Evolutionary conservation across 2,888 invertebrate genomes (phyloP).

Genomic region (Hemaris fuciformis): DNA sequence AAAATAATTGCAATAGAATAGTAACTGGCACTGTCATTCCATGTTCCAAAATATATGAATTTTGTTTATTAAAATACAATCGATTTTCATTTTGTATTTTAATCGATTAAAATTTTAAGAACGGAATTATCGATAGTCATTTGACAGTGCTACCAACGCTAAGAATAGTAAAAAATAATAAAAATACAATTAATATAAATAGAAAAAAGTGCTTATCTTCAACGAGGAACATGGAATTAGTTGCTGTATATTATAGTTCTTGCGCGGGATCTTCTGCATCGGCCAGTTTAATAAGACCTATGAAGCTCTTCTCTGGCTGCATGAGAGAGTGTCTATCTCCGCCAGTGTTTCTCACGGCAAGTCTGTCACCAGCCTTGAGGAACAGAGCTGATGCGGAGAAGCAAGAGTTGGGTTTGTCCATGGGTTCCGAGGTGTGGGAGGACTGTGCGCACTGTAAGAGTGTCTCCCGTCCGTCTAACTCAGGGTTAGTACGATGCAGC

Average conservation of each 20-base stretch:
- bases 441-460: slow-evolving; percentile 89
- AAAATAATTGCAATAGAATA: background rate
- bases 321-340: slow-evolving; percentile 85
- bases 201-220: background rate
- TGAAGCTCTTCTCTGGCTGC: slow-evolving; percentile 90
- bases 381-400: slow-evolving; percentile 86
- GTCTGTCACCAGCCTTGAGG: slow-evolving; percentile 83
- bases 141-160: background rate
- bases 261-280: slow-evolving; percentile 72
- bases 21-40: background rate
- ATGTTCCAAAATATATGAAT: background rate
- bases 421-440: slow-evolving; percentile 76
- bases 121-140: background rate
- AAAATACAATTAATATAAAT: background rate
- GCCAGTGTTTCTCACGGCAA: slow-evolving; percentile 86
- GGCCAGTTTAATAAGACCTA: slow-evolving; percentile 89
- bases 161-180: background rate
- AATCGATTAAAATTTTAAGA: background rate
- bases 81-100: background rate
- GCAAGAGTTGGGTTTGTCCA: slow-evolving; percentile 86
- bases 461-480: slow-evolving; percentile 79
- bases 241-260: slow-evolving; percentile 44
- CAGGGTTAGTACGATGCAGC: slow-evolving; percentile 82
- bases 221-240: background rate
- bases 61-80: background rate